Conservation (phyloP, 2,888 invertebrate species). For the Scaptomyza reducta region DNA sequence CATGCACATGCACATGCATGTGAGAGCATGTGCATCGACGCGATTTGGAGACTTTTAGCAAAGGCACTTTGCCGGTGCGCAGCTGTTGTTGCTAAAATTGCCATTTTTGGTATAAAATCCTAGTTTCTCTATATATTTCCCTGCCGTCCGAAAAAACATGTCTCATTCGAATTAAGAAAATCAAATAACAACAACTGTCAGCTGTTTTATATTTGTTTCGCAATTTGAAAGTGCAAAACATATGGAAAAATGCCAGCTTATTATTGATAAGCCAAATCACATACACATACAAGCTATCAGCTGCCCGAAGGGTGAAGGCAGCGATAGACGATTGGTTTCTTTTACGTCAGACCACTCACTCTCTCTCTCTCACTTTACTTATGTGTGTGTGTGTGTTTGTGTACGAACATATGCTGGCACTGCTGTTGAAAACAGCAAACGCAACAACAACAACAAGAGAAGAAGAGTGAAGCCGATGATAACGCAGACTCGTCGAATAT, state of each 20-base stretch:
- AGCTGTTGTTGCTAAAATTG: slow-evolving; percentile 40
- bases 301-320: slow-evolving; percentile 37
- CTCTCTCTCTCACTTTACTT: background rate
- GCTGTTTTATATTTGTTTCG: slow-evolving; percentile 46
- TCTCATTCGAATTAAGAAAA: background rate
- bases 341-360: slow-evolving; percentile 40
- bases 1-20: slow-evolving; percentile 14
- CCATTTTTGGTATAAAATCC: slow-evolving; percentile 19
- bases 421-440: slow-evolving; percentile 18
- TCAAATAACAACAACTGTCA: slow-evolving; percentile 41
- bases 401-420: slow-evolving; percentile 64
- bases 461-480: slow-evolving; percentile 40
- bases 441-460: background rate
- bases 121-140: slow-evolving; percentile 1
- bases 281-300: slow-evolving; percentile 45
- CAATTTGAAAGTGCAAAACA: slow-evolving; percentile 41
- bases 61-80: slow-evolving; percentile 55
- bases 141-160: slow-evolving; percentile 2
- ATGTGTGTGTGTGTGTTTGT: slow-evolving; percentile 16
- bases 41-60: slow-evolving; percentile 71
- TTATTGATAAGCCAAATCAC: slow-evolving; percentile 46
- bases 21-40: slow-evolving; percentile 55
- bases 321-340: slow-evolving; percentile 31
- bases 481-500: slow-evolving; percentile 26
- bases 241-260: slow-evolving; percentile 50